phyloP scores from a whole-genome alignment of 2,888 invertebrate genomes.

The Coelopa pilipes region DNA sequence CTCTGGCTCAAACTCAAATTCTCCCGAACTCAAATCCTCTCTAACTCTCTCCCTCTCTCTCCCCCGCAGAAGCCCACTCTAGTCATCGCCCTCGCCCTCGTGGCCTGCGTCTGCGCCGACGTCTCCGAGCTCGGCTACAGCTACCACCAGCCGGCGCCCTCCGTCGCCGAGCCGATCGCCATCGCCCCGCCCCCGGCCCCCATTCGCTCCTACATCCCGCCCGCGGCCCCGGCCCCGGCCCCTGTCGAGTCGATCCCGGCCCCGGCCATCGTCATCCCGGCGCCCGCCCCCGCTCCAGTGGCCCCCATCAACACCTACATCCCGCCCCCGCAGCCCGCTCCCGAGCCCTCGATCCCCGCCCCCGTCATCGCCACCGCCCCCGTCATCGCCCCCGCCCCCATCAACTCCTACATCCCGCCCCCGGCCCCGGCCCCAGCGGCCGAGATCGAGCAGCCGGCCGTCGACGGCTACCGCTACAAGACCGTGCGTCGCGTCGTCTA shows the following conservation, averaged over 20 bases:
- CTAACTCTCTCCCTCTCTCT: too few species aligned
- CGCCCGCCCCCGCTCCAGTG: conserved; percentile 45
- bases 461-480: conserved; percentile 59
- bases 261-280: conserved; percentile 53
- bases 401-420: conserved; percentile 21
- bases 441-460: conserved; percentile 53
- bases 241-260: conserved; percentile 41
- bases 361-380: conserved; percentile 44
- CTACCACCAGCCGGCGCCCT: conserved; percentile 47
- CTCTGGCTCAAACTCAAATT: too few species aligned
- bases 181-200: background rate
- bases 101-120: conserved; percentile 56
- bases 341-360: conserved; percentile 40
- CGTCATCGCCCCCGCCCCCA: conserved; percentile 42
- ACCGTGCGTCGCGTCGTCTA: conserved; percentile 58
- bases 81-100: conserved; percentile 50
- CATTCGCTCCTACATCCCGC: background rate
- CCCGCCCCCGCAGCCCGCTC: conserved; percentile 38
- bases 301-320: conserved; percentile 19
- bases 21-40: too few species aligned
- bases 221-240: background rate
- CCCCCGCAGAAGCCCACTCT: too few species aligned
- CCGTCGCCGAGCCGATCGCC: background rate
- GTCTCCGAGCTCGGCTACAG: conserved; percentile 57
- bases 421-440: conserved; percentile 43